Base-by-base conservation (phyloP, 2,888 invertebrate genomes). In the Camponotus fellah region DNA sequence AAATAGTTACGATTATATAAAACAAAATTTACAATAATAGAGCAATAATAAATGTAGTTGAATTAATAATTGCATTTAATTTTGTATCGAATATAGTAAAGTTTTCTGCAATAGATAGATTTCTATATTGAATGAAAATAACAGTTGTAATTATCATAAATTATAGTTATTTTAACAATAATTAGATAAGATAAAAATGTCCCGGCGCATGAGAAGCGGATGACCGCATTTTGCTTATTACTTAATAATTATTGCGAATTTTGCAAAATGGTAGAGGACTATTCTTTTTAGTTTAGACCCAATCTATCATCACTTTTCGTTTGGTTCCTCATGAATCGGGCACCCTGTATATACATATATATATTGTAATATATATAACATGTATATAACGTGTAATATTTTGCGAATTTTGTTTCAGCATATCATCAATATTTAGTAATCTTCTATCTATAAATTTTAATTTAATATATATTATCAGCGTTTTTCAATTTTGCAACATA, bases 401-500 rank as follows among this genome's bases (percentile, higher is more conserved):
- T 34, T 17, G 12, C 9, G 26, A 3, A 17, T 14, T 43, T 43
- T 82, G 26, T 84, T 84, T 43, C 37, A 87, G 87, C 3, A 68
- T 82, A 0, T 62, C 83, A 43, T 8, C 40, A 1, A 87, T 84
- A 60, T 68, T 92, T 17, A 89, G 79, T 58, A 56, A 83, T 21
- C 32, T 92, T 8, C 65, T 91, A 3, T 82, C 89, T 3, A 21
- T 87, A 12, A 89, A 89, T 46, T 80, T 91, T 12, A 86, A 83
- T 17, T 0, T 89, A 9, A 77, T 90, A 21, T 92, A 92, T 58
- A 12, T 89, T n/a, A 86, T 85, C 60, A 90, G 75, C 21, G 88
- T 92, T 66, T 83, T 91, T 60, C 86, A 88, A 40, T 90, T 92
- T 66, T 92, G 91, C 32, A 87, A 89, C 66, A 46, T 90, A 49